Evolutionary conservation across 2,113 vertebrate genomes (phyloP).

Genomic region (Gallinago paraguaiae): DNA sequence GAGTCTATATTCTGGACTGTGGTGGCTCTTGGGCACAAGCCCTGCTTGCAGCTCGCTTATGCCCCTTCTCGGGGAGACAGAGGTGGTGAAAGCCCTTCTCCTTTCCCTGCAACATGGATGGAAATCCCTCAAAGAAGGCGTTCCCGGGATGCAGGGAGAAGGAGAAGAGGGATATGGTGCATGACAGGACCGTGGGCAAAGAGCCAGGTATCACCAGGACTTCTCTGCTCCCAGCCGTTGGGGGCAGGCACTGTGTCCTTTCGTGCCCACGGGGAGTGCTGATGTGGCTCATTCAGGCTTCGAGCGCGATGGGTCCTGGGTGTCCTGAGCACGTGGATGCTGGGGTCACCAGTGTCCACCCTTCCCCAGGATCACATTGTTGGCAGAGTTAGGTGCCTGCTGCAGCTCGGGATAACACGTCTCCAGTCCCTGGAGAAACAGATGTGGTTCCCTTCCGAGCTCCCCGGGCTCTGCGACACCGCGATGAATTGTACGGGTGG

Average conservation of each 20-base stretch:
- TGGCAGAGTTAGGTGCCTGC: background rate
- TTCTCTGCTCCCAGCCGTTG: background rate
- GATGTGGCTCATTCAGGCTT: background rate
- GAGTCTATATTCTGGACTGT: rapidly evolving
- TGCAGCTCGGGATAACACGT: background rate
- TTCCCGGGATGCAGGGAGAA: background rate
- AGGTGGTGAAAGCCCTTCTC: background rate
- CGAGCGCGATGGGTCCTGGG: background rate
- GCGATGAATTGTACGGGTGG: rapidly evolving
- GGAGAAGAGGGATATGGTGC: background rate
- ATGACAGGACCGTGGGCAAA: rapidly evolving
- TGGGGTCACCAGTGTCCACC: background rate
- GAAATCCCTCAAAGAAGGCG: background rate
- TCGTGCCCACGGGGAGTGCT: rapidly evolving
- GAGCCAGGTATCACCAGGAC: background rate
- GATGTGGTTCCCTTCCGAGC: background rate
- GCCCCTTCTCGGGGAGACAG: background rate
- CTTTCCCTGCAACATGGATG: background rate
- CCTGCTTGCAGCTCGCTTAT: background rate
- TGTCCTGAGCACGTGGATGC: rapidly evolving
- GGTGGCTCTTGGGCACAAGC: background rate
- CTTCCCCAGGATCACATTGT: background rate
- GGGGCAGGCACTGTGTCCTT: rapidly evolving
- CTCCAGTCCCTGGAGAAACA: background rate
- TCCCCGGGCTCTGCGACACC: background rate